Percentiles rank a stretch among this genome's conserved stretches.
Conservation (phyloP, 1,140 invertebrate genomes). For the Drosophila equinoxialis region DNA sequence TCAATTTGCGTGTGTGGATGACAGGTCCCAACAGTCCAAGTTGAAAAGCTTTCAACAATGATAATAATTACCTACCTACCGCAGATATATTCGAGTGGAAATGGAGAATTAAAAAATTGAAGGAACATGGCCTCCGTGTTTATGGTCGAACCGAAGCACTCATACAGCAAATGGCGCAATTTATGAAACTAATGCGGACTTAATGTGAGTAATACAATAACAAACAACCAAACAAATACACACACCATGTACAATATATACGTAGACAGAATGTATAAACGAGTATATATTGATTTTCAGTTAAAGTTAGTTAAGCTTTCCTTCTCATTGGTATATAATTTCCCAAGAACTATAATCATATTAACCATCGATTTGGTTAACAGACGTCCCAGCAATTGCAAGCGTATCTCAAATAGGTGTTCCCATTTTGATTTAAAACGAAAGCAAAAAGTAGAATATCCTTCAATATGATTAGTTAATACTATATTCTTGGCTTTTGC, state of each 20-base stretch:
- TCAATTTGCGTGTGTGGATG: constrained; percentile 17
- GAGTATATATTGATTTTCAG: constrained; percentile 17
- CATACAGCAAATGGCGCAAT: constrained; percentile 22
- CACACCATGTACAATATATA: not conserved
- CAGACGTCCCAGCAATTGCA: not conserved
- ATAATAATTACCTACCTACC: constrained; percentile 14
- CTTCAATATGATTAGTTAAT: not conserved
- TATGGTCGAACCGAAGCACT: constrained; percentile 12
- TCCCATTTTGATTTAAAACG: not conserved
- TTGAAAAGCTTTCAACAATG: constrained; percentile 21
- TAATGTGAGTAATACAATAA: constrained; percentile 54
- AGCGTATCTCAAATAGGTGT: constrained; percentile 1
- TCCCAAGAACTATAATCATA: constrained; percentile 16
- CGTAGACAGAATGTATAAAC: not conserved
- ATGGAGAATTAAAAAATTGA: constrained; percentile 35
- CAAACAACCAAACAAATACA: too few relatives aligned
- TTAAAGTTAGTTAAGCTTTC: constrained; percentile 1
- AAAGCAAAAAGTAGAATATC: not conserved
- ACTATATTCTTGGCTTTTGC: not conserved
- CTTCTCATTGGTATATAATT: constrained; percentile 2
- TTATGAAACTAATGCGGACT: constrained; percentile 23
- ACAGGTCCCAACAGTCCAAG: constrained; percentile 5
- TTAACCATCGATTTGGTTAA: constrained; percentile 11
- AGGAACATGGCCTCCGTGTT: constrained; percentile 5
- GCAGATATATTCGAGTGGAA: constrained; percentile 14